Evolutionary conservation across 2,888 invertebrate genomes (phyloP), one percentile per base, ranked within the genome.

Genomic region (Auanema sp.): DNA sequence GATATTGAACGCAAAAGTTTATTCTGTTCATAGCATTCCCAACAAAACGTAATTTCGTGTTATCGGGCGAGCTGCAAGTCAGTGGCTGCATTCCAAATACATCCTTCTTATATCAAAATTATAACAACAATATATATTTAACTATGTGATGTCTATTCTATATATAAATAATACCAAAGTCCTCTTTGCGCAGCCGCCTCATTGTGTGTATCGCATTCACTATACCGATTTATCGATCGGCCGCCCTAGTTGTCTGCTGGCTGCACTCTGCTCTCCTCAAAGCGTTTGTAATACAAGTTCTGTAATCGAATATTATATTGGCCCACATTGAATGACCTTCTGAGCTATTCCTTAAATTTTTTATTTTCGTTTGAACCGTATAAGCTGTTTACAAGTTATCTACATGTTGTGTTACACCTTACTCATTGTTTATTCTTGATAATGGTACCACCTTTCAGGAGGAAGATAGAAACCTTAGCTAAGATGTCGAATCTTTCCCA

Each of bases 391-490:
- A n/a, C 12, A 1, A 33, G 12, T 3, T n/a, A n/a, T 60, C 47
- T 47, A 10, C 47, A 5, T 47, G 11, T 25, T 52, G 23, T 11
- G 52, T 56, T 51, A 21, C 18, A 52, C 3, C 23, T 51, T n/a
- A 12, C 14, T 51, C 24, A 6, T 23, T 24, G 25, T n/a, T 52
- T 24, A n/a, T 24, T 23, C 8, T 16, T 33, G 8, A 33, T 5
- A 33, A 33, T 8, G 33, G 3, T 8, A 33, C 8, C 8, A 33
- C 3, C 44, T 63, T 70, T 52, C 63, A 71, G 71, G 40, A 58
- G 68, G 21, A 69, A 73, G 54, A 73, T 69, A 16, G 73, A 71
- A 63, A 67, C 70, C 47, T 58, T 73, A 44, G 67, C 65, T 21
- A 69, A 60, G 53, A 73, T 73, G 73, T 60, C 66, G 11, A 63